Evolutionary conservation across 92 coral and sea anemone genomes (phyloP), one percentile per base, ranked within the genome.

Genomic region (Diadumene lineata): DNA sequence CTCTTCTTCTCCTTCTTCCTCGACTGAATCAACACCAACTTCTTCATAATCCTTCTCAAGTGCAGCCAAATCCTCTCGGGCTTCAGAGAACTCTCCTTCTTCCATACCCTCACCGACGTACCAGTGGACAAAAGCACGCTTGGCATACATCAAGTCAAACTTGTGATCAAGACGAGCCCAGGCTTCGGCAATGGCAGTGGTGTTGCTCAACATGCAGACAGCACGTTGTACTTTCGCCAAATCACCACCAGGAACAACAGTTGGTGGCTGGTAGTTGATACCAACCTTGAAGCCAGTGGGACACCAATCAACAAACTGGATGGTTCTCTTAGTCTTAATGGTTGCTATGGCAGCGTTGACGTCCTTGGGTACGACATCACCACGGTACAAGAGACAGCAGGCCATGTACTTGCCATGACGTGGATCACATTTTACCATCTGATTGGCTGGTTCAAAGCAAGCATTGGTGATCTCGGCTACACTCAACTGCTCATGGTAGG

Each of bases 371-470:
- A 87, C 92, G 24, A 72, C 87, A 62, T 72, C 81, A 72, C 89
- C 91, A 66, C 91, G 91, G 76, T 73, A 87, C 66, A 87, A 72
- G 75, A 87, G 64, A 79, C 92, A 87, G 63, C 92, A 87, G 28
- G 91, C 94, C 94, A 89, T 89, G 86, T 89, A 89, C 84, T 89
- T 89, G 83, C 94, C 94, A 32, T 89, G 94, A 81, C 94, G 94
- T 23, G 94, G 94, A 76, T 89, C 94, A 86, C 94, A 89, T 60
- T 89, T 89, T 38, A 86, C 91, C 92, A 87, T 87, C 88, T 87
- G 92, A 56, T 89, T 89, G 83, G 90, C 85, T 63, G 94, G 90
- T 31, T 89, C 94, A 79, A 89, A 89, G 80, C 94, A 89, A 33
- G 94, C 82, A 31, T 70, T 86, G 33, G 94, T 89, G 76, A 89